phyloP scores from a whole-genome alignment of 2,113 vertebrate genomes.

The Periophthalmodon schlosseri region DNA sequence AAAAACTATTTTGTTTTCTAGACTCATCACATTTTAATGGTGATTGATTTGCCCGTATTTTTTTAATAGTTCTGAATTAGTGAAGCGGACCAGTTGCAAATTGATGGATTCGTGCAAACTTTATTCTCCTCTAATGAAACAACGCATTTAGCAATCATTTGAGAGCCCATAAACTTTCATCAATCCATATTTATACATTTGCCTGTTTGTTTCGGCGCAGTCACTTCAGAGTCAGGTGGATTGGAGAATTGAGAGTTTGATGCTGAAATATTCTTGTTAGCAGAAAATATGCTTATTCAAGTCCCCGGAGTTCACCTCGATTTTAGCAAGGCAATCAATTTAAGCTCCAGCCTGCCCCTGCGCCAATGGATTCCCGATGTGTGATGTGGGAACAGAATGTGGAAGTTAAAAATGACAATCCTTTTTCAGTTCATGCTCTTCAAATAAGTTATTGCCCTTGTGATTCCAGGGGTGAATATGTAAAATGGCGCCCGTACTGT shows the following conservation, averaged over 20 bases:
- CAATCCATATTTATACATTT: constrained; percentile 11
- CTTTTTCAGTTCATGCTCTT: constrained; percentile 22
- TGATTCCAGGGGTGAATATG: constrained; percentile 9
- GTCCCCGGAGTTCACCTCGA: constrained; percentile 57
- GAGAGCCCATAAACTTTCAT: neutral
- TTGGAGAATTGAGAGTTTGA: constrained; percentile 58
- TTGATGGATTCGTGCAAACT: neutral
- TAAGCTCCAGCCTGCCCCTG: constrained; percentile 30
- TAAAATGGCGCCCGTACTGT: neutral
- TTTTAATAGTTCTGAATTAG: neutral
- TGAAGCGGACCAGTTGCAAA: neutral
- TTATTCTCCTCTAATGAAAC: neutral
- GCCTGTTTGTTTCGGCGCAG: neutral
- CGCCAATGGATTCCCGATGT: constrained; percentile 63
- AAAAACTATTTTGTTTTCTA: too few relatives aligned
- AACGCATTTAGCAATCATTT: constrained; percentile 1
- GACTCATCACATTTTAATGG: neutral
- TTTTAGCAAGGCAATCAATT: constrained; percentile 73
- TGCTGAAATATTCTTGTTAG: constrained; percentile 68
- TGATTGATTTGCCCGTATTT: neutral
- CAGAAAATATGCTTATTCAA: constrained; percentile 73
- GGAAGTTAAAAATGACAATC: constrained; percentile 37
- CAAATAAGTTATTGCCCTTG: constrained; percentile 9
- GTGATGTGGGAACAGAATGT: constrained; percentile 38
- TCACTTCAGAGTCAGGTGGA: constrained; percentile 62